Conservation (phyloP, 2,113 vertebrate genomes). For the Patagioenas fasciata region DNA sequence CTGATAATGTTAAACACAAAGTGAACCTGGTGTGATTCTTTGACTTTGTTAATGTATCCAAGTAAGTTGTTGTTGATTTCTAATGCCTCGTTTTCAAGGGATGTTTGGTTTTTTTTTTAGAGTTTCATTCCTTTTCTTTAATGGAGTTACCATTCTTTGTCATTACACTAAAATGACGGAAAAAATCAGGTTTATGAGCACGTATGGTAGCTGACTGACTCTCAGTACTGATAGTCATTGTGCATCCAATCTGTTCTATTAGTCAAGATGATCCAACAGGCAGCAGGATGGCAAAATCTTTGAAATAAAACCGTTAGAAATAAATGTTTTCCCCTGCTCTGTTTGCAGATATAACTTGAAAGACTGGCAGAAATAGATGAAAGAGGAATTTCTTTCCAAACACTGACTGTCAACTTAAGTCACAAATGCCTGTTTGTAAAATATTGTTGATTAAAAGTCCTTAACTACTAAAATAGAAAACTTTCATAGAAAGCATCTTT, state of each 20-base stretch:
- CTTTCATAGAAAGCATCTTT: background rate
- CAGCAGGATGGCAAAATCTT: background rate
- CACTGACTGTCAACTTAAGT: background rate
- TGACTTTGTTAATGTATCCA: background rate
- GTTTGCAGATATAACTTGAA: background rate
- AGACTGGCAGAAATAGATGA: background rate
- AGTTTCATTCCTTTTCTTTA: background rate
- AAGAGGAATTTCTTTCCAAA: slow-evolving; percentile 2
- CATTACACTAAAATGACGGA: background rate
- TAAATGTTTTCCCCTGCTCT: background rate
- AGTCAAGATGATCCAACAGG: background rate
- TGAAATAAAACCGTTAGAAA: background rate
- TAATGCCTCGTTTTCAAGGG: background rate
- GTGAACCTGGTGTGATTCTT: background rate
- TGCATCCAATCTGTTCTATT: background rate
- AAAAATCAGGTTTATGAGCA: background rate
- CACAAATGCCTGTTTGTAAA: background rate
- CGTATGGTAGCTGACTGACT: background rate
- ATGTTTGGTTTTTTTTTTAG: background rate
- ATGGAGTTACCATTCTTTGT: background rate
- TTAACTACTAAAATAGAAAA: slow-evolving; percentile 10
- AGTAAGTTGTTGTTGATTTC: background rate
- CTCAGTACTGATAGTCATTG: background rate
- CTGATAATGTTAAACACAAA: background rate
- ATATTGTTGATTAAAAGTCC: background rate